Evolutionary conservation across 2,888 invertebrate species (phyloP), one percentile per base, ranked within the genome.

Genomic region (Tenthredo distinguenda): DNA sequence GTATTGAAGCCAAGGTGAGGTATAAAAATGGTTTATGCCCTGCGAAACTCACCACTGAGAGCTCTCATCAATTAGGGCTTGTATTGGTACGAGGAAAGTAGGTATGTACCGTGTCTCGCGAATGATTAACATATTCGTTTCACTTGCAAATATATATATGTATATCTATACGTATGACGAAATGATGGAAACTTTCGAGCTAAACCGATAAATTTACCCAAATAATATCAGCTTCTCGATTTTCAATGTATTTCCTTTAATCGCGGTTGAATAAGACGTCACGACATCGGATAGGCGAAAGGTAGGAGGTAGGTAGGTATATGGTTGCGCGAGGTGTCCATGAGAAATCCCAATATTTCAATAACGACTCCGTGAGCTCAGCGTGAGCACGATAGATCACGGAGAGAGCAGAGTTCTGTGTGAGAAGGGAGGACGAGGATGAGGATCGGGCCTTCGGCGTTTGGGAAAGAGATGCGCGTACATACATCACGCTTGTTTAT

Each of bases 1-100:
- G 81, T 86, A 88, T 89, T 89, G 90, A 89, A 88, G 89, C 86
- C 86, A 87, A 87, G 85, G 76, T 85, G 86, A 87, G 87, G 89
- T 90, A 91, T 90, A 91, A 91, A 90, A 91, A 90, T 91, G 90
- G 87, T 91, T 91, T 91, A 91, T 91, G 90, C 88, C 89, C 90
- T 88, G 91, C 91, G 90, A 91, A 91, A 91, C 90, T 90, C 89
- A 87, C 88, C 89, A 87, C 89, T 89, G 90, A 89, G 90, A 89
- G n/a, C 88, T 89, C 88, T 89, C 90, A 91, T 91, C 91, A 91
- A 91, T 91, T 91, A 91, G 88, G 87, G 87, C 82, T 72, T 86
- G 58, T 71, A 84, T 81, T 76, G 79, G 87, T 34, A 34, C 6
- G 55, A 50, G n/a, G 82, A 72, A 79, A 85, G 31, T 50, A 34